Evolutionary conservation across 2,888 invertebrate species (phyloP).

Genomic region (Nomada hirtipes): DNA sequence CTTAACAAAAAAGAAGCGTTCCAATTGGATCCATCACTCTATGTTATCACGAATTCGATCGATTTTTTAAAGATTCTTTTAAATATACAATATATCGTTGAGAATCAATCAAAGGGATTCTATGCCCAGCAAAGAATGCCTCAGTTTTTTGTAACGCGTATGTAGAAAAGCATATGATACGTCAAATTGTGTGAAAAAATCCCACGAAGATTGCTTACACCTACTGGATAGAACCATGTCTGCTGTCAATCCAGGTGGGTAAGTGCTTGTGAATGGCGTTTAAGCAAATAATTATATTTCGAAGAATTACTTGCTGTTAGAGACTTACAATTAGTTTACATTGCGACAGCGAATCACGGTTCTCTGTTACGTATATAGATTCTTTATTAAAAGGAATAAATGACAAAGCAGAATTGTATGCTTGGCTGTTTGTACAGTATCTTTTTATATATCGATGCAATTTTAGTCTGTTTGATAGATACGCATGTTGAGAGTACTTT

Average conservation of each 20-base stretch:
- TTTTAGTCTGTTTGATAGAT: slow-evolving; percentile 52
- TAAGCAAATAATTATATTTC: slow-evolving; percentile 53
- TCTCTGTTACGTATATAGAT: slow-evolving; percentile 43
- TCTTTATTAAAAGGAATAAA: slow-evolving; percentile 39
- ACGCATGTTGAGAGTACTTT: slow-evolving; percentile 58
- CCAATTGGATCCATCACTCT: neutral
- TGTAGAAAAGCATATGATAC: slow-evolving; percentile 10
- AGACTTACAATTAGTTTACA: slow-evolving; percentile 43
- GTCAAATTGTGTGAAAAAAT: slow-evolving; percentile 29
- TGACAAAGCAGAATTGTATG: slow-evolving; percentile 43
- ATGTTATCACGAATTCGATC: neutral
- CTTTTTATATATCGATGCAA: slow-evolving; percentile 41
- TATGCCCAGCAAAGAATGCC: neutral
- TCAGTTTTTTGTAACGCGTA: slow-evolving; percentile 19
- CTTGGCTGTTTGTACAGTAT: slow-evolving; percentile 52
- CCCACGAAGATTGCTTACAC: slow-evolving; percentile 70
- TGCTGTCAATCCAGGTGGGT: slow-evolving; percentile 82
- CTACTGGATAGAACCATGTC: slow-evolving; percentile 80
- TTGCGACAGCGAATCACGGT: slow-evolving; percentile 39
- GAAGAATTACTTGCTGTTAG: slow-evolving; percentile 55
- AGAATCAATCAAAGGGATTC: neutral
- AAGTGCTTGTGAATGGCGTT: slow-evolving; percentile 76
- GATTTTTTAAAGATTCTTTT: neutral
- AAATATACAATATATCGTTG: neutral
- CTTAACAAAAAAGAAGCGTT: neutral